Base-by-base conservation (phyloP, 2,888 invertebrate species). In the Amblyjoppa proteus region DNA sequence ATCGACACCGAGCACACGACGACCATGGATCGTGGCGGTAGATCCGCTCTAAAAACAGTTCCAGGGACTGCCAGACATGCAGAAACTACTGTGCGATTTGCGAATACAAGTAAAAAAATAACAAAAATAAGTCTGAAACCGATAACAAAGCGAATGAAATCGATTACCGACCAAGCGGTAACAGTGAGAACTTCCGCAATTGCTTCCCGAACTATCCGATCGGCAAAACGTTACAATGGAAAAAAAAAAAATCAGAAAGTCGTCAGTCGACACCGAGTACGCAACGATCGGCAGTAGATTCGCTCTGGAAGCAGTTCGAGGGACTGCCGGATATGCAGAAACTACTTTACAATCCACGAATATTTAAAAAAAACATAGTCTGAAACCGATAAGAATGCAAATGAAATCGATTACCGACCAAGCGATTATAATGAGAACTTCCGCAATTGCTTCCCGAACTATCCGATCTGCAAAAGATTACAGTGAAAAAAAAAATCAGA, bases 131-230 rank as follows among this genome's bases (percentile, higher is more conserved):
- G 9, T 56, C 53, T 5, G 53, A 7, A 53, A 51, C 13, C 16
- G 5, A 53, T n/a, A 34, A 34, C 4, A 2, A 34, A 5, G 51
- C 5, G 5, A 53, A 16, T 51, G 4, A 34, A 34, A 4, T 4
- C 34, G 34, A 34, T 34, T 2, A 34, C 34, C 34, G 34, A 34
- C 34, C 34, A 34, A 34, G 4, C 34, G 2, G 34, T 34, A 3
- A 34, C 2, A 34, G 1, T 3, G 34, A 34, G 2, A 34, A 34
- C 34, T 2, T 34, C 34, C 34, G 34, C 4, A 34, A 34, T 34
- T 34, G 28, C 20, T 38, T 38, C 11, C 11, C 13, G 11, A 58
- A 73, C 41, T 74, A 74, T 61, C 45, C 28, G n/a, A 74, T n/a
- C 58, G 16, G 6, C 41, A 28, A 74, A 41, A 16, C 45, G 9